Conservation (phyloP, 2,797 vertebrate species). For the Valencia hispanica region DNA sequence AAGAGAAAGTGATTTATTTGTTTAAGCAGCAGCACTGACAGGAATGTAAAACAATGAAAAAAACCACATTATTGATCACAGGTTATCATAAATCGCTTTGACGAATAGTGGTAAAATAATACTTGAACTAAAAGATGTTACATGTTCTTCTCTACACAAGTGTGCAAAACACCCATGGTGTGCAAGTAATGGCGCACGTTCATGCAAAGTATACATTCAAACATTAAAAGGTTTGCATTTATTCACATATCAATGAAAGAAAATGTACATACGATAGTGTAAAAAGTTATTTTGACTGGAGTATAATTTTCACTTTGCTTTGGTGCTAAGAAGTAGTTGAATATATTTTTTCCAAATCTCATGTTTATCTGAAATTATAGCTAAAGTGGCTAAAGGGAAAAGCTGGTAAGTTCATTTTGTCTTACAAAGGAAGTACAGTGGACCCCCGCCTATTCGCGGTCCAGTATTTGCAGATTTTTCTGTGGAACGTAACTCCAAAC, state of each 20-base stretch:
- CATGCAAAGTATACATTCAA: slow-evolving; percentile 21
- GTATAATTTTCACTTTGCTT: slow-evolving; percentile 6
- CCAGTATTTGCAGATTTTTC: neutral
- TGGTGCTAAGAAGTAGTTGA: neutral
- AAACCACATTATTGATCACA: slow-evolving; percentile 31
- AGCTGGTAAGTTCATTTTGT: slow-evolving; percentile 7
- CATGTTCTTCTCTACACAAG: slow-evolving; percentile 39
- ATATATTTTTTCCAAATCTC: neutral
- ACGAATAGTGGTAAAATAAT: slow-evolving; percentile 61
- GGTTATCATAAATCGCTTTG: slow-evolving; percentile 24
- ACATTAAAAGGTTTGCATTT: slow-evolving; percentile 49
- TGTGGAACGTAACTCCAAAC: neutral
- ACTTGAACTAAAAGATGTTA: slow-evolving; percentile 14
- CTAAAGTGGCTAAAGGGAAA: neutral
- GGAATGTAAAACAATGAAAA: slow-evolving; percentile 41
- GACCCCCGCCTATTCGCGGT: neutral
- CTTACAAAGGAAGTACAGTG: neutral
- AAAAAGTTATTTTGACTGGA: slow-evolving; percentile 19
- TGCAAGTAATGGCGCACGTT: slow-evolving; percentile 32
- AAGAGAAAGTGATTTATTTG: slow-evolving; percentile 68
- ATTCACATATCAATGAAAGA: slow-evolving; percentile 46
- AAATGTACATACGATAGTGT: slow-evolving; percentile 32
- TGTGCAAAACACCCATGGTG: slow-evolving; percentile 63
- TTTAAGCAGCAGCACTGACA: slow-evolving; percentile 63
- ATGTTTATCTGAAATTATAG: neutral